These are phyloP conservation scores for Perognathus longimembris DNA, from an alignment of 2,113 vertebrate species.

Conservation along the genomic window DNA sequence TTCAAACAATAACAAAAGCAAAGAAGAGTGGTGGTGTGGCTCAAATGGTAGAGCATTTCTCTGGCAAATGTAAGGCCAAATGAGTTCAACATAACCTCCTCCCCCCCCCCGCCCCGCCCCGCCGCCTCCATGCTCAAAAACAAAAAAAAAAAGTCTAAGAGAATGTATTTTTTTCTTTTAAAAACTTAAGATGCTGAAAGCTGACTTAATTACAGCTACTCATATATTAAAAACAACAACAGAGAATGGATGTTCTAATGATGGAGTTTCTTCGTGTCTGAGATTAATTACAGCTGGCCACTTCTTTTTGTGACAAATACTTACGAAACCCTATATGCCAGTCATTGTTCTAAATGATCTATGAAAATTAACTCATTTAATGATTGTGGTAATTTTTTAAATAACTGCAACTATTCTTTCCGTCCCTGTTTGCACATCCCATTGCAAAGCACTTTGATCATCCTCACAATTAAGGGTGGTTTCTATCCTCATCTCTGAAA, in stretches of 20 bases:
- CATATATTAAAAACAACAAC: neutral
- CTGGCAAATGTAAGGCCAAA: too few species aligned
- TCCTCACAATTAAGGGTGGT: neutral
- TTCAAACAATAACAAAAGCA: too few species aligned
- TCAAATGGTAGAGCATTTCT: too few species aligned
- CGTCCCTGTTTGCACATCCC: neutral
- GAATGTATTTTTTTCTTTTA: neutral
- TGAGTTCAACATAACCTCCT: too few species aligned
- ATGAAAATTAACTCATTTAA: neutral
- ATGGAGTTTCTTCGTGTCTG: conserved; percentile 6
- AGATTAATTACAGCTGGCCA: neutral
- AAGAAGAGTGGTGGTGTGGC: too few species aligned
- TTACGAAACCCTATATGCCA: neutral
- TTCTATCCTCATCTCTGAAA: conserved; percentile 20
- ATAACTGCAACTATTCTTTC: neutral
- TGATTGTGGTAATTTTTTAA: too few species aligned
- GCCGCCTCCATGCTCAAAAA: too few species aligned
- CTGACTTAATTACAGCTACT: neutral
- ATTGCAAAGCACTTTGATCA: neutral
- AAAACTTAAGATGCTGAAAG: neutral
- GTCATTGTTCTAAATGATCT: neutral
- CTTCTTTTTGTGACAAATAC: neutral
- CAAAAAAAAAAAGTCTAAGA: neutral
- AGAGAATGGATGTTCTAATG: neutral
- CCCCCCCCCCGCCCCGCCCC: too few species aligned